These are phyloP conservation scores for Pseudomugil gertrudae DNA, from an alignment of 2,797 vertebrate species.

Conservation along the genomic window DNA sequence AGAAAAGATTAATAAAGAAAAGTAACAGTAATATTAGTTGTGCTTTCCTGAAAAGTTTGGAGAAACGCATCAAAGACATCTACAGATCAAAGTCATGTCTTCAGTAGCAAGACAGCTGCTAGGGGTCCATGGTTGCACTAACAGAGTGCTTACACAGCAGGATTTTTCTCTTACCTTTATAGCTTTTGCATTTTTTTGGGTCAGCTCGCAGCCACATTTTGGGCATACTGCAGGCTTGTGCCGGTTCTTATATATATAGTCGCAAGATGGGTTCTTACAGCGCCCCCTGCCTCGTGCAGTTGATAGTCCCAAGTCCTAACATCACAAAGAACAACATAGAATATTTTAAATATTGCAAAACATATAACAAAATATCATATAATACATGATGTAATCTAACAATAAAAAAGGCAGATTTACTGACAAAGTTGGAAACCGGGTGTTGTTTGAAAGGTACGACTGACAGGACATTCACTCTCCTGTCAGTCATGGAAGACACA, in stretches of 20 bases:
- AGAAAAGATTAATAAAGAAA: not conserved
- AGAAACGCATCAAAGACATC: not conserved
- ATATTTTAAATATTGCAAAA: not conserved
- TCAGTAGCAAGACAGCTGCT: not conserved
- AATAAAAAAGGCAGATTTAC: conserved; percentile 28
- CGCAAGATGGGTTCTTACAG: conserved; percentile 94
- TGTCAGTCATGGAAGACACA: conserved; percentile 66
- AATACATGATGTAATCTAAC: not conserved
- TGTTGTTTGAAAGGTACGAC: conserved; percentile 79
- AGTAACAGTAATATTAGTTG: not conserved
- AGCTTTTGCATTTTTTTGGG: conserved; percentile 81
- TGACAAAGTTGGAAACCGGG: conserved; percentile 75
- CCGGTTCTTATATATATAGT: conserved; percentile 95
- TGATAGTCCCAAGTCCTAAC: conserved; percentile 93
- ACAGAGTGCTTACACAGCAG: too few species aligned
- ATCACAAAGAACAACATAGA: not conserved
- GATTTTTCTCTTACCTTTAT: conserved; percentile 56
- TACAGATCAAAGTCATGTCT: not conserved
- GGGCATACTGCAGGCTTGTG: conserved; percentile 94
- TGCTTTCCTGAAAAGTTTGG: not conserved
- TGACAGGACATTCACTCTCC: conserved; percentile 77
- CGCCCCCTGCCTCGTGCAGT: conserved; percentile 94
- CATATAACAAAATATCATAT: not conserved
- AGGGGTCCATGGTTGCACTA: not conserved
- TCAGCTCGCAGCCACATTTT: conserved; percentile 90